phyloP scores from a whole-genome alignment of 2,888 invertebrate species.

The Cephus spinipes region DNA sequence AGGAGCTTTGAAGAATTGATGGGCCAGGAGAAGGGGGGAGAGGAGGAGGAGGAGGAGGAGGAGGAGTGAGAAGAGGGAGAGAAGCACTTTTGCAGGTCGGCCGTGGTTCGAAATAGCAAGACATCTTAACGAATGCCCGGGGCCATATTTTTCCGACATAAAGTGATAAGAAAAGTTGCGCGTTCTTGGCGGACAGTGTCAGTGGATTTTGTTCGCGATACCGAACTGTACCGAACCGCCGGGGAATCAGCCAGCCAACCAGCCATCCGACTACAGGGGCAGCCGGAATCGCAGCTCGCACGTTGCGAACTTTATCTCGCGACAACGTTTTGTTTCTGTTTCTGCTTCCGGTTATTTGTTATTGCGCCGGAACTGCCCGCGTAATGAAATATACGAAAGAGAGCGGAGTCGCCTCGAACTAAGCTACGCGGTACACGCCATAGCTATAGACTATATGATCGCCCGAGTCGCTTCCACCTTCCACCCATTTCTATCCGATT shows the following conservation, averaged over 20 bases:
- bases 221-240: no score
- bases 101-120: constrained; percentile 10
- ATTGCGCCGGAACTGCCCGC: constrained; percentile 41
- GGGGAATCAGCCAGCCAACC: background rate
- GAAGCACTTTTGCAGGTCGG: no score
- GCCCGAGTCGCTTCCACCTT: no score
- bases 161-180: constrained; percentile 36
- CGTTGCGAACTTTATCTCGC: constrained; percentile 37
- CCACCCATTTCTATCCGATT: background rate
- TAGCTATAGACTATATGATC: no score
- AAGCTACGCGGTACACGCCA: no score
- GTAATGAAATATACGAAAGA: constrained; percentile 51
- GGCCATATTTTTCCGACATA: constrained; percentile 35
- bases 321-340: constrained; percentile 40
- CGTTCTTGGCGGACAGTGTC: constrained; percentile 23
- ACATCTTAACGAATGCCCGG: constrained; percentile 30
- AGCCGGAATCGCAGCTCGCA: constrained; percentile 3
- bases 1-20: no score
- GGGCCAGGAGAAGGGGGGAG: no score
- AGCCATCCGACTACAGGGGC: background rate
- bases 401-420: background rate
- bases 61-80: no score
- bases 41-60: no score
- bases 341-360: constrained; percentile 48
- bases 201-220: no score